A percentile compares a stretch with the other conserved stretches of the same genome.
These are phyloP conservation scores for Caenorhabditis doughertyi DNA, from an alignment of 2,888 invertebrate genomes.

Conservation along the genomic window DNA sequence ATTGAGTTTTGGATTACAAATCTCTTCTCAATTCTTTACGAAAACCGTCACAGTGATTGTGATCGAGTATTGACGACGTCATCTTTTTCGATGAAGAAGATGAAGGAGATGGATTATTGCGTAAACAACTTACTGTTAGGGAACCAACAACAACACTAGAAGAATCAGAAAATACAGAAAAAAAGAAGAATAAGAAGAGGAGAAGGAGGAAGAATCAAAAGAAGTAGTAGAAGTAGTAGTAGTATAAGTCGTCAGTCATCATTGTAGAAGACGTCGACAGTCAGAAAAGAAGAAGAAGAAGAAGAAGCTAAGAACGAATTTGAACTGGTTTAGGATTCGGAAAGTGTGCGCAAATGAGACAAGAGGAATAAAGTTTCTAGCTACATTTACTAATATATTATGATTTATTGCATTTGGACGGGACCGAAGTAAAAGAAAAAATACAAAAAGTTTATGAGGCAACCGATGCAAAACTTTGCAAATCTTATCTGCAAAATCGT, in stretches of 20 bases:
- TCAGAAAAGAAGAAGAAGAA: constrained; percentile 10
- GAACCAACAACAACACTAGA: constrained; percentile 41
- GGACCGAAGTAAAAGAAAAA: not conserved
- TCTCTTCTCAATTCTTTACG: not conserved
- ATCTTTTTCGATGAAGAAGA: constrained; percentile 2
- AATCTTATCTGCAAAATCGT: too few species aligned
- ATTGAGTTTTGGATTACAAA: not conserved
- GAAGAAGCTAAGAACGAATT: constrained; percentile 25
- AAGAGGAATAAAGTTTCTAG: constrained; percentile 5
- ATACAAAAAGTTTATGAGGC: not conserved
- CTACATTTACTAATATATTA: constrained; percentile 2
- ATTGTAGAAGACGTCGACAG: constrained; percentile 12
- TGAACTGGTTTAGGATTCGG: constrained; percentile 41
- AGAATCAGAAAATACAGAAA: constrained; percentile 30
- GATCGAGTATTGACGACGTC: constrained; percentile 24
- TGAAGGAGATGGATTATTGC: constrained; percentile 32
- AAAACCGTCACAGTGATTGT: constrained; percentile 37
- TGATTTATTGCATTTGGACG: not conserved
- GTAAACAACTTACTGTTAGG: constrained; percentile 52
- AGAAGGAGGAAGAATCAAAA: constrained; percentile 31
- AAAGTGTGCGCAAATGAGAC: not conserved
- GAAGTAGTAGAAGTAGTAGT: constrained; percentile 9
- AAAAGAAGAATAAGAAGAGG: too few species aligned
- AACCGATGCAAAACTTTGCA: too few species aligned
- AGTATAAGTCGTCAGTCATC: constrained; percentile 18